Conservation (phyloP, 2,888 invertebrate genomes). For the Synanthedon vespiformis region DNA sequence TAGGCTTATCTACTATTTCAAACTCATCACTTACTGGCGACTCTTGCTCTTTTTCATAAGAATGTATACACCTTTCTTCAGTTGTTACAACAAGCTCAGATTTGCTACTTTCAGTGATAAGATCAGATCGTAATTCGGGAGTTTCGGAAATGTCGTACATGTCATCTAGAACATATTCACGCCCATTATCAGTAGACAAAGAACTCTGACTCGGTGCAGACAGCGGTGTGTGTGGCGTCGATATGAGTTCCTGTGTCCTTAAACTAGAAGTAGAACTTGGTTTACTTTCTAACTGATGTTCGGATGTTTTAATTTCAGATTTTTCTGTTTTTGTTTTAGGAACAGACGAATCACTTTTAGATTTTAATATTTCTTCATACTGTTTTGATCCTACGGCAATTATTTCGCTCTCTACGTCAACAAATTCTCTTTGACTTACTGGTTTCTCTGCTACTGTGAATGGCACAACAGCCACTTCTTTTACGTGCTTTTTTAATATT, state of each 20-base stretch:
- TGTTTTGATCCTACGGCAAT: conserved; percentile 52
- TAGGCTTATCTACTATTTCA: conserved; percentile 88
- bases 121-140: conserved; percentile 67
- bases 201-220: conserved; percentile 75
- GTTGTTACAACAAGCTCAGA: conserved; percentile 73
- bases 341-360: conserved; percentile 63
- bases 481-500: conserved; percentile 42
- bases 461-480: conserved; percentile 51
- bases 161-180: conserved; percentile 73
- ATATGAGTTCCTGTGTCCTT: conserved; percentile 64
- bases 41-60: conserved; percentile 71
- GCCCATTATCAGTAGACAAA: conserved; percentile 74
- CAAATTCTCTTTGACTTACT: conserved; percentile 60
- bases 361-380: conserved; percentile 63
- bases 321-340: conserved; percentile 60
- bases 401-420: conserved; percentile 59
- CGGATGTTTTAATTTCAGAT: conserved; percentile 48
- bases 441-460: conserved; percentile 57
- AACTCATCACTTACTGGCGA: conserved; percentile 88
- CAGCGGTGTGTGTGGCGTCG: conserved; percentile 72
- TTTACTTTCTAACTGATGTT: conserved; percentile 59
- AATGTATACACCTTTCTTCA: conserved; percentile 69
- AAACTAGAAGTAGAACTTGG: conserved; percentile 71
- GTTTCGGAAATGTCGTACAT: conserved; percentile 71
- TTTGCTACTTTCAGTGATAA: conserved; percentile 54